Evolutionary conservation across 2,797 vertebrate genomes (phyloP), one percentile per base, ranked within the genome.

Genomic region (Oryzias dopingdopingensis): DNA sequence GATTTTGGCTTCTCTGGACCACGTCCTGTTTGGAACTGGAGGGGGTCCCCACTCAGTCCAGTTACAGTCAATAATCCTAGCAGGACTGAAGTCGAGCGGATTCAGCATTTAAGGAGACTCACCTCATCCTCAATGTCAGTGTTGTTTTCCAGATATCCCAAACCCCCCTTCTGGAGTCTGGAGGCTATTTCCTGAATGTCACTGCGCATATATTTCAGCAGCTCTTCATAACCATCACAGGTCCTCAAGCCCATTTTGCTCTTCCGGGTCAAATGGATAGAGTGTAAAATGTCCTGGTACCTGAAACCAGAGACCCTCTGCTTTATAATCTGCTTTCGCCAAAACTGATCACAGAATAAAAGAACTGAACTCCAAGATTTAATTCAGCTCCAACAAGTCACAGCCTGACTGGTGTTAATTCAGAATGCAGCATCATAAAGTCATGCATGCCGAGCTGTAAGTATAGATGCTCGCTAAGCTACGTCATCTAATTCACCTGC

Each of bases 121-220:
- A 89, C 89, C 86, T 89, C 70, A 2, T 86, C 74, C 43, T 88
- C 86, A 0, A 89, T 70, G 62, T 89, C 79, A 0, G 83, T 69
- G 4, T 93, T 91, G 72, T 97, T 94, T 5, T 95, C 95, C 68
- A 98, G 74, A 67, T 98, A 96, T 32, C 96, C 96, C 61, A 99
- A 89, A 12, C 97, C 97, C 50, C 97, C 96, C 60, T 98, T 99
- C 56, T 97, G 94, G 53, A 99, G 92, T 10, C 96, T 91, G 0
- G 95, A 96, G 6, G 96, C 93, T 3, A 98, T 91, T 77, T 99
- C 97, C 59, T 95, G 93, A 41, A 99, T 91, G 83, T 98, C 97
- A 41, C 94, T 97, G 18, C 93, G 91, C 76, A 98, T 84, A 78
- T 93, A 98, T 70, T 91, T 95, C 59, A 98, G 91, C 57, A 99